Evolutionary conservation across 2,797 vertebrate genomes (phyloP).

Genomic region (Chiroxiphia lanceolata): DNA sequence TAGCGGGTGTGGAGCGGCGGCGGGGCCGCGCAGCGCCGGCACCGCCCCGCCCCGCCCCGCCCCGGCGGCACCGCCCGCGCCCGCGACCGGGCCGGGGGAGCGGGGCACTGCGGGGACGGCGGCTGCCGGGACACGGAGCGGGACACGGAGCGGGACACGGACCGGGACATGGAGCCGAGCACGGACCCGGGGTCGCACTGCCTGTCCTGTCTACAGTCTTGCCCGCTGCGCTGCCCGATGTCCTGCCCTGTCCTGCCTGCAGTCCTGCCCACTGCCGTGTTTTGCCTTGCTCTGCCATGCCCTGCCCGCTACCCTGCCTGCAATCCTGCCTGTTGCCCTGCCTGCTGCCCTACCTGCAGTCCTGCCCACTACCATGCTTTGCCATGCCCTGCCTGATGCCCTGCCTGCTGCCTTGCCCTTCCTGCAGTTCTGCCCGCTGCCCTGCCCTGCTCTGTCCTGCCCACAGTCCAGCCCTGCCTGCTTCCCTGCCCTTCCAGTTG

Average conservation of each 20-base stretch:
- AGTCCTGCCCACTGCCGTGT: background rate
- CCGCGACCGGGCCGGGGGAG: background rate
- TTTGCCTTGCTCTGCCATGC: background rate
- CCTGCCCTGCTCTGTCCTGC: background rate
- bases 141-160: too few species aligned
- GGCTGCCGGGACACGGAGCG: background rate
- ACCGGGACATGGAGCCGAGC: background rate
- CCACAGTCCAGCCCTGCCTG: background rate
- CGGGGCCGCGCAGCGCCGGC: constrained; percentile 20
- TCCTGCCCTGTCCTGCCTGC: background rate
- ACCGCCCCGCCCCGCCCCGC: background rate
- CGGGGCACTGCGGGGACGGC: background rate
- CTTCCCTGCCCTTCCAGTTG: background rate
- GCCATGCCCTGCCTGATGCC: background rate
- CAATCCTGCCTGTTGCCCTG: background rate
- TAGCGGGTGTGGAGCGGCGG: constrained; percentile 61
- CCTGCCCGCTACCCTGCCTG: too few species aligned
- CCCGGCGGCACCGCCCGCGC: background rate
- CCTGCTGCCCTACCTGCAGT: background rate
- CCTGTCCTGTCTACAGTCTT: background rate
- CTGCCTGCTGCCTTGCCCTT: background rate
- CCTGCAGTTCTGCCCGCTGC: background rate
- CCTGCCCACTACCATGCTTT: background rate
- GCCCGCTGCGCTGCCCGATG: background rate
- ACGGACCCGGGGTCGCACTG: background rate